These are phyloP conservation scores for Anticlea derivata DNA, from an alignment of 2,888 invertebrate genomes.

Conservation along the genomic window DNA sequence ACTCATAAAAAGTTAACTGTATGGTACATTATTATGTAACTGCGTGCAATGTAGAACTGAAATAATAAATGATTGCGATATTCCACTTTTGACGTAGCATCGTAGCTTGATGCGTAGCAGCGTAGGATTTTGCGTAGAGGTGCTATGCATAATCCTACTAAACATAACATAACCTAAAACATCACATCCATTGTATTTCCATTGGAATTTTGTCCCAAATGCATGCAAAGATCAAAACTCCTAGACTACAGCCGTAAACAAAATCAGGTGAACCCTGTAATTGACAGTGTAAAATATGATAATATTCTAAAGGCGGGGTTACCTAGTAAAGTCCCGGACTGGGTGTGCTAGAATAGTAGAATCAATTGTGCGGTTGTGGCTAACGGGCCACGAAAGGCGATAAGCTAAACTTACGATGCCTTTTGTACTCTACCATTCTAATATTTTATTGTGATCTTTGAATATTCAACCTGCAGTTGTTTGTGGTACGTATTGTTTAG, in stretches of 20 bases:
- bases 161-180: too few species aligned
- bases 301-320: constrained; percentile 63
- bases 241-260: constrained; percentile 50
- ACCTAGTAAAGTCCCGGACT: constrained; percentile 57
- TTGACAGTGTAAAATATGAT: constrained; percentile 70
- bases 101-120: neutral
- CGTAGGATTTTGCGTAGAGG: neutral
- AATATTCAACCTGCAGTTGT: constrained; percentile 39
- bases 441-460: constrained; percentile 64
- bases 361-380: constrained; percentile 74
- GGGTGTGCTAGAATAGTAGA: constrained; percentile 57
- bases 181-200: neutral
- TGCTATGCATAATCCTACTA: too few species aligned
- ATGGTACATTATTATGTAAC: too few species aligned
- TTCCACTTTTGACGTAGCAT: too few species aligned
- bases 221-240: constrained; percentile 29
- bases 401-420: constrained; percentile 75
- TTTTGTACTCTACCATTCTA: constrained; percentile 61
- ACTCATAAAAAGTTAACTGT: too few species aligned
- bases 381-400: constrained; percentile 72
- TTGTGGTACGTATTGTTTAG: constrained; percentile 17
- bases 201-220: neutral
- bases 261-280: constrained; percentile 46
- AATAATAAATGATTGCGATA: too few species aligned
- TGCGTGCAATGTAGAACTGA: neutral